These are phyloP conservation scores for Listronotus bonariensis DNA, from an alignment of 1,140 invertebrate species.

Conservation along the genomic window DNA sequence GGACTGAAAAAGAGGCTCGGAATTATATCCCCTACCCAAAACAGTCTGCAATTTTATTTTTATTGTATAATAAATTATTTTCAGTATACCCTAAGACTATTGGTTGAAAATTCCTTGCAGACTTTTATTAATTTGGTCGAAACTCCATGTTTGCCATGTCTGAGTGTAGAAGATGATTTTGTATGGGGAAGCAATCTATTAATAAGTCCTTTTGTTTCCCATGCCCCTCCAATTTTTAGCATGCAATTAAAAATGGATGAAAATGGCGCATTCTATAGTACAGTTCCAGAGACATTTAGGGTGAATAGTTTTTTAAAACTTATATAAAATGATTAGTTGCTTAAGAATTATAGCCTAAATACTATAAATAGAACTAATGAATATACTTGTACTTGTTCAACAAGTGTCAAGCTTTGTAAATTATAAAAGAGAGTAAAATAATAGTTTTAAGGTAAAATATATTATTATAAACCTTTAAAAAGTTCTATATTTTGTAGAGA, in stretches of 20 bases:
- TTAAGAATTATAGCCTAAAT: no score
- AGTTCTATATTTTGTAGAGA: no score
- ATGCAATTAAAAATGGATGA: slow-evolving; percentile 66
- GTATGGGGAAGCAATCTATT: slow-evolving; percentile 68
- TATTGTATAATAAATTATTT: slow-evolving; percentile 14
- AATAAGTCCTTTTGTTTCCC: slow-evolving; percentile 62
- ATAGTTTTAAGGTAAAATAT: no score
- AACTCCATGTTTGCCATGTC: slow-evolving; percentile 66
- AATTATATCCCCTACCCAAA: no score
- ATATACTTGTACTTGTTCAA: no score
- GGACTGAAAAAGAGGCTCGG: no score
- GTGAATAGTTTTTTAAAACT: slow-evolving; percentile 47
- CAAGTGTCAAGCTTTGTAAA: no score
- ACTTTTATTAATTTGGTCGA: slow-evolving; percentile 66
- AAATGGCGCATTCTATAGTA: slow-evolving; percentile 65
- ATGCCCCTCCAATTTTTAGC: slow-evolving; percentile 64
- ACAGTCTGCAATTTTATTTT: neutral
- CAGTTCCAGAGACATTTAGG: slow-evolving; percentile 63
- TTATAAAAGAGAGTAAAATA: no score
- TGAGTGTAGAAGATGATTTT: slow-evolving; percentile 61
- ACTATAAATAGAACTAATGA: no score
- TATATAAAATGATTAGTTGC: no score
- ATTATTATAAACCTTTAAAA: no score
- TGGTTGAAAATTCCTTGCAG: slow-evolving; percentile 68
- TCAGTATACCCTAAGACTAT: slow-evolving; percentile 68